A percentile compares a stretch with the other conserved stretches of the same genome.
Conservation (phyloP, 2,113 vertebrate genomes). For the Prietella phreatophila region DNA sequence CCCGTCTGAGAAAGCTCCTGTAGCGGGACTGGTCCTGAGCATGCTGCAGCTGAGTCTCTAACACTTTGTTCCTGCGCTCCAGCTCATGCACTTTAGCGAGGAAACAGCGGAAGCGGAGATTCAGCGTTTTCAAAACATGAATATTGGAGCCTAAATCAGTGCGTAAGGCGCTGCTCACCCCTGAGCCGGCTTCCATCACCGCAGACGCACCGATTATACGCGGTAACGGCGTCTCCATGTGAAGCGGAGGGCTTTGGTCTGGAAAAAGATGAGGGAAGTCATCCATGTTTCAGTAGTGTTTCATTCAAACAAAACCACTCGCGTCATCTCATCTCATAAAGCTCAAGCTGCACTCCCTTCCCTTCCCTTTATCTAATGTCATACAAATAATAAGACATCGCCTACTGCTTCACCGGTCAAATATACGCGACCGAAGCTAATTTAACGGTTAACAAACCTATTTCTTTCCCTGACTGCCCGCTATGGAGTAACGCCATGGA, state of each 20-base stretch:
- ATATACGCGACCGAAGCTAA: background rate
- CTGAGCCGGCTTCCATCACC: conserved; percentile 22
- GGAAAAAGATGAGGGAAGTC: conserved; percentile 42
- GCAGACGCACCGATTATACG: background rate
- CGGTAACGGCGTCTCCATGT: conserved; percentile 20
- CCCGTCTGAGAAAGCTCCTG: conserved; percentile 64
- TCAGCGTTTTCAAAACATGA: conserved; percentile 73
- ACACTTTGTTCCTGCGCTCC: conserved; percentile 73
- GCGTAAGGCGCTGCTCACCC: conserved; percentile 65
- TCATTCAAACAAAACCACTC: conserved; percentile 35
- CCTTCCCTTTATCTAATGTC: conserved; percentile 27
- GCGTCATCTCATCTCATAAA: conserved; percentile 33
- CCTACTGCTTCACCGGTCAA: background rate
- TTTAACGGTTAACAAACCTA: background rate
- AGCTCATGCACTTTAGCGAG: conserved; percentile 72
- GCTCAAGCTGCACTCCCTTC: conserved; percentile 19
- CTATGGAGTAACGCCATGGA: background rate
- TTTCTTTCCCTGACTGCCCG: background rate
- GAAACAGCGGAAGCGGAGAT: conserved; percentile 69
- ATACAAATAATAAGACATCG: conserved; percentile 16
- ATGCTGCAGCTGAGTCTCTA: conserved; percentile 72
- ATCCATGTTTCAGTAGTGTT: conserved; percentile 43
- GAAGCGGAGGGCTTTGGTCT: conserved; percentile 16
- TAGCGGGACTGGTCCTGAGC: conserved; percentile 61
- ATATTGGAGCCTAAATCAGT: conserved; percentile 77